Percentiles rank a stretch among this genome's conserved stretches.
phyloP scores from a whole-genome alignment of 2,113 vertebrate species.

The Notothenia coriiceps region DNA sequence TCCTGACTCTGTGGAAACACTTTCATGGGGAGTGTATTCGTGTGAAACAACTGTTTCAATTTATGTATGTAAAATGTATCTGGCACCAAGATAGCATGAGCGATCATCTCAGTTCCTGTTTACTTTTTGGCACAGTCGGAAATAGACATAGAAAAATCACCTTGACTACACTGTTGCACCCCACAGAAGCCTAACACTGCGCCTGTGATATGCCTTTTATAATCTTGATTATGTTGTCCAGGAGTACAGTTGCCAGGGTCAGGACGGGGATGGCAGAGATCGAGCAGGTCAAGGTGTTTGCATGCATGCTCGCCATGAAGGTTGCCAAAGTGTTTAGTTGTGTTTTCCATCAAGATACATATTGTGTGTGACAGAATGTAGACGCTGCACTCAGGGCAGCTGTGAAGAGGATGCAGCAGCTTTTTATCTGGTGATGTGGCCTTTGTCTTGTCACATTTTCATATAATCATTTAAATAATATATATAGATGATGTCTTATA shows the following conservation, averaged over 20 bases:
- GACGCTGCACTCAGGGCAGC: too few relatives aligned
- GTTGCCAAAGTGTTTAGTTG: conserved; percentile 3
- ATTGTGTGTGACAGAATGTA: too few relatives aligned
- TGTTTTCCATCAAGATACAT: neutral
- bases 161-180: neutral
- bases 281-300: conserved; percentile 16
- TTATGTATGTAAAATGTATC: conserved; percentile 25
- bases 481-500: too few relatives aligned
- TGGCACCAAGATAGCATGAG: conserved; percentile 18
- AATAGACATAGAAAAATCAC: conserved; percentile 18
- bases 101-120: conserved; percentile 20
- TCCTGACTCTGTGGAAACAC: conserved; percentile 31
- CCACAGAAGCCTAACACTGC: neutral
- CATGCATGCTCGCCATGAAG: neutral
- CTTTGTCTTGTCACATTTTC: too few relatives aligned
- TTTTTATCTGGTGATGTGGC: too few relatives aligned
- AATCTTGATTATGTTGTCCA: conserved; percentile 9
- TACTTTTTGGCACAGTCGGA: conserved; percentile 16
- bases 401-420: too few relatives aligned
- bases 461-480: too few relatives aligned
- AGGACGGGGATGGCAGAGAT: neutral
- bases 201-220: neutral
- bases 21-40: neutral
- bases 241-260: conserved; percentile 1
- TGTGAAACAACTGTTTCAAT: conserved; percentile 23